phyloP scores from a whole-genome alignment of 2,888 invertebrate genomes.

The Scaptomyza reducta region DNA sequence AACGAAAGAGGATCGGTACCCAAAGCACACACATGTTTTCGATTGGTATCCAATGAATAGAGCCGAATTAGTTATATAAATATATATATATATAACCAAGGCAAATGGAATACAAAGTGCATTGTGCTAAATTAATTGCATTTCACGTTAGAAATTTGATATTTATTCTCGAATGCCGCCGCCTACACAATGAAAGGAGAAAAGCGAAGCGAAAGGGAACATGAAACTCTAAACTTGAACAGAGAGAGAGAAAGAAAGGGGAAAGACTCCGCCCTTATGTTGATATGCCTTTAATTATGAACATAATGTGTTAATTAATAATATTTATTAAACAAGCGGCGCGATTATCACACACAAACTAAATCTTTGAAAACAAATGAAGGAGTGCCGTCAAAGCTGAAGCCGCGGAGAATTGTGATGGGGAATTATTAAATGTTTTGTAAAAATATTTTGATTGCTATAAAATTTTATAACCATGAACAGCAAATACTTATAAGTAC shows the following conservation, averaged over 20 bases:
- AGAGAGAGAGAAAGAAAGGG: background rate
- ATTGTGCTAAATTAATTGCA: constrained; percentile 74
- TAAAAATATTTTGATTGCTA: too few species aligned
- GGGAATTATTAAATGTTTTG: background rate
- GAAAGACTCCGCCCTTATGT: background rate
- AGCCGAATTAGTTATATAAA: constrained; percentile 63
- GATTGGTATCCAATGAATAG: constrained; percentile 24
- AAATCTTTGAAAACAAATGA: too few species aligned
- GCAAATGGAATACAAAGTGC: constrained; percentile 29
- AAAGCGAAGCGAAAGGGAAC: constrained; percentile 3
- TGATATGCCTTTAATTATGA: constrained; percentile 24
- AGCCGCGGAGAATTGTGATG: background rate
- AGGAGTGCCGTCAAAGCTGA: background rate
- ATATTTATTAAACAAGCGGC: constrained; percentile 72
- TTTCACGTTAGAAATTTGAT: constrained; percentile 64
- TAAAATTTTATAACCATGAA: too few species aligned
- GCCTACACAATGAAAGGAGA: constrained; percentile 40
- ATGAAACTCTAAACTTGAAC: constrained; percentile 60
- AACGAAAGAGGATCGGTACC: constrained; percentile 4
- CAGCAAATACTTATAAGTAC: too few species aligned
- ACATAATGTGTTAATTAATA: constrained; percentile 65
- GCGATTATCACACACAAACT: constrained; percentile 44
- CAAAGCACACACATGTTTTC: constrained; percentile 71
- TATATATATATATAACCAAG: constrained; percentile 9
- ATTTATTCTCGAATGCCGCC: constrained; percentile 33